Evolutionary conservation across 2,113 vertebrate species (phyloP).

Genomic region (Ciconia stormi): DNA sequence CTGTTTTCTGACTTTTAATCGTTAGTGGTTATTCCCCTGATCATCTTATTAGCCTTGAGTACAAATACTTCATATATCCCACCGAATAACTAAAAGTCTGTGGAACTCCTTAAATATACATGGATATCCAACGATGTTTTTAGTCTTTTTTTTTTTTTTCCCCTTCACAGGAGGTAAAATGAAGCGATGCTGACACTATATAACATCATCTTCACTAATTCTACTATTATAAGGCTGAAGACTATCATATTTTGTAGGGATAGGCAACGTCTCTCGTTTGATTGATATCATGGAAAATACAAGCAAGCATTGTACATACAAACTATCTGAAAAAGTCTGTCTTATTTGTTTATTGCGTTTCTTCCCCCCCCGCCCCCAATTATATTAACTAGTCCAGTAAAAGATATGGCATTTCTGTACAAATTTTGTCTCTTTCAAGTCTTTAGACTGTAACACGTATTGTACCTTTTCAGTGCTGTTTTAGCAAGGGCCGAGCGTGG

Average conservation of each 20-base stretch:
- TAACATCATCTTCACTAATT: background rate
- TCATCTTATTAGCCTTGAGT: slow-evolving; percentile 28
- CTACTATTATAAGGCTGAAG: background rate
- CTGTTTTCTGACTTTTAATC: slow-evolving; percentile 20
- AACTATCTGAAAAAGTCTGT: background rate
- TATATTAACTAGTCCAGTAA: background rate
- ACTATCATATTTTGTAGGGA: background rate
- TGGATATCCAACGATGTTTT: background rate
- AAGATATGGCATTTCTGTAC: background rate
- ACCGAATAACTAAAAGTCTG: background rate
- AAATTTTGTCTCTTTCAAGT: background rate
- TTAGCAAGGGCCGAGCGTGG: accelerated
- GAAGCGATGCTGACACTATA: background rate
- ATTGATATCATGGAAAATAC: background rate
- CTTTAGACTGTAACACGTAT: accelerated
- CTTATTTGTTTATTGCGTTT: accelerated
- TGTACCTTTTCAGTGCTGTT: background rate
- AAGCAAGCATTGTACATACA: background rate
- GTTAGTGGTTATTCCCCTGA: slow-evolving; percentile 17
- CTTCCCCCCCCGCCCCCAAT: accelerated
- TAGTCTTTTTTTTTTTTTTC: background rate
- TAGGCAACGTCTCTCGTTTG: background rate
- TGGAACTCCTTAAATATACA: background rate
- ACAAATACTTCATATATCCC: background rate
- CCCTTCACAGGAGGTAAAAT: background rate